phyloP scores from a whole-genome alignment of 1,140 invertebrate species.

The Camponotus floridanus region DNA sequence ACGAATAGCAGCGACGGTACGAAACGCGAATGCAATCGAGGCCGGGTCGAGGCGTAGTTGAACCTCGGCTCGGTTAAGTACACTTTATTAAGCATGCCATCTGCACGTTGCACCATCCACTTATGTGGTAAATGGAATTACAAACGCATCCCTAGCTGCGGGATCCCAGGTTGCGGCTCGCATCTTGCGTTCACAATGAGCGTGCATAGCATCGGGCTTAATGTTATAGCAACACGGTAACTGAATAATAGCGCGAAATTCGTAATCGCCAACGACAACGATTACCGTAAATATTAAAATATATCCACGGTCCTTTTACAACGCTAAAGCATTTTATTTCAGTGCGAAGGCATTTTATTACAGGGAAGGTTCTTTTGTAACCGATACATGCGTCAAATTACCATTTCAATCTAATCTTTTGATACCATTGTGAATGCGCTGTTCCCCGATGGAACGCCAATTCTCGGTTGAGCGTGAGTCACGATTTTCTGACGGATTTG shows the following conservation, averaged over 20 bases:
- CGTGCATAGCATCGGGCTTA: constrained; percentile 37
- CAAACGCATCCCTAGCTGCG: constrained; percentile 78
- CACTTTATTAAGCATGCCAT: constrained; percentile 81
- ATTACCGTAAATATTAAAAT: constrained; percentile 7
- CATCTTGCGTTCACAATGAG: constrained; percentile 74
- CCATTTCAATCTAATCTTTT: constrained; percentile 59
- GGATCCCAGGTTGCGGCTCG: constrained; percentile 78
- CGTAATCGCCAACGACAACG: constrained; percentile 6
- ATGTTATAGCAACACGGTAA: constrained; percentile 35
- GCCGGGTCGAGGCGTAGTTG: constrained; percentile 57
- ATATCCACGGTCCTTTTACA: neutral
- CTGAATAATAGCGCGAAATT: constrained; percentile 45
- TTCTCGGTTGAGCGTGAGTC: constrained; percentile 59
- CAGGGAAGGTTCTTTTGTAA: constrained; percentile 1
- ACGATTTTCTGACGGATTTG: constrained; percentile 64
- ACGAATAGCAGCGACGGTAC: constrained; percentile 3
- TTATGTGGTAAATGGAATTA: constrained; percentile 83
- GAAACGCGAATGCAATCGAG: constrained; percentile 71
- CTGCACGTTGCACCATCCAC: constrained; percentile 76
- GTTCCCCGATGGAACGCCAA: constrained; percentile 54
- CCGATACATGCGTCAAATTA: constrained; percentile 50
- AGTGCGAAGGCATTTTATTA: neutral
- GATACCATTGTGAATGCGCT: constrained; percentile 58
- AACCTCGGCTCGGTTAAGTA: constrained; percentile 73
- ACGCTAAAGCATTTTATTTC: constrained; percentile 19